Percentiles rank a stretch among this genome's conserved stretches.
These are phyloP conservation scores for Oedothorax gibbosus DNA, from an alignment of 1,140 invertebrate species.

Conservation along the genomic window DNA sequence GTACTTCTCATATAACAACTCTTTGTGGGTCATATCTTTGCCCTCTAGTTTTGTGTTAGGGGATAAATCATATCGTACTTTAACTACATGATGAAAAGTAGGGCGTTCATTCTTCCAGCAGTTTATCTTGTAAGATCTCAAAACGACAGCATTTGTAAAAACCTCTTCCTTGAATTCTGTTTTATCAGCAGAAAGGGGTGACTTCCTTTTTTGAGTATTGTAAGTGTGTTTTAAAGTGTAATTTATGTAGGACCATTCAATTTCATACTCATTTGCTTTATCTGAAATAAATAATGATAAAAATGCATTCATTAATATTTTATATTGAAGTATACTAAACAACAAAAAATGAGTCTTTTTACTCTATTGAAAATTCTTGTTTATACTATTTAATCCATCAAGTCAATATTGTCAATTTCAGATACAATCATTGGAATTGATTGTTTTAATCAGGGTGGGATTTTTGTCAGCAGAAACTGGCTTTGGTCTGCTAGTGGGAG, in stretches of 20 bases:
- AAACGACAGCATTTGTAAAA: constrained; percentile 95
- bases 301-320: neutral
- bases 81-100: constrained; percentile 91
- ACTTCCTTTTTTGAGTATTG: constrained; percentile 8
- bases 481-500: too few relatives aligned
- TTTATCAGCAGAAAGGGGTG: constrained; percentile 69
- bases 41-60: constrained; percentile 91
- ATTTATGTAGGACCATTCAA: constrained; percentile 88
- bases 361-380: too few relatives aligned
- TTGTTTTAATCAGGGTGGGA: too few relatives aligned
- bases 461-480: too few relatives aligned
- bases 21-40: constrained; percentile 89
- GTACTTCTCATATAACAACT: constrained; percentile 96
- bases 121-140: constrained; percentile 82
- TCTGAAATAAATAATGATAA: constrained; percentile 63
- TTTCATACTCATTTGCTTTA: constrained; percentile 68
- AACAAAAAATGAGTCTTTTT: constrained; percentile 82
- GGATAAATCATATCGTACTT: constrained; percentile 88
- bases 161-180: constrained; percentile 78
- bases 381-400: too few relatives aligned
- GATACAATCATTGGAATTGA: too few relatives aligned
- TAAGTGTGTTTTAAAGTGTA: constrained; percentile 71
- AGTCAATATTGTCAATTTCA: too few relatives aligned
- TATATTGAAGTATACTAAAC: neutral
- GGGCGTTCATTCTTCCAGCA: constrained; percentile 96